Evolutionary conservation across 2,113 vertebrate genomes (phyloP), one percentile per base, ranked within the genome.

Genomic region (Axis porcinus): DNA sequence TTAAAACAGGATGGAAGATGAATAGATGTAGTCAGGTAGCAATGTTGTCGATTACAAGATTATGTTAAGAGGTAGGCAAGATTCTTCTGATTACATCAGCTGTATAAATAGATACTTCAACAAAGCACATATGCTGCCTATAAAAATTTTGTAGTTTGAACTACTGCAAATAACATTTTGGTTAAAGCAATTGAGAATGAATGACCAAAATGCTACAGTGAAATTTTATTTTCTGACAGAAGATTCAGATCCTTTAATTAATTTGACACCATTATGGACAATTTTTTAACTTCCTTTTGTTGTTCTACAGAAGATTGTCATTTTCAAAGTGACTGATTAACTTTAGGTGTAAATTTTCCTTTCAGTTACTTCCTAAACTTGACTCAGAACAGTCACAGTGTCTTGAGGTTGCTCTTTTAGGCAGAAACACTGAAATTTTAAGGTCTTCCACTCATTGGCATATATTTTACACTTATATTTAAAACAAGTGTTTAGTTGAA

Each of bases 1-100:
- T 91, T 97, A 36, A 97, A 98, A 94, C 0, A 3, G 17, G 30
- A 27, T 0, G 0, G 28, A 95, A 96, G 67, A 97, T 97, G 47
- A 94, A 94, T 95, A 98, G 54, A 33, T 96, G 28, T 11, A 92
- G 64, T 93, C 54, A 92, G 15, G 33, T 54, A 78, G 33, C 33
- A 30, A 36, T 94, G 36, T 0, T 17, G 3, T n/a, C 47, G 2
- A 84, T 97, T 89, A 19, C 0, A 83, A 57, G 33, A 94, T 89
- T 40, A 3, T 2, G 6, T 88, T 79, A 85, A 97, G 6, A 14
- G 0, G 12, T 52, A 76, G n/a, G 43, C n/a, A 86, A 81, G 30
- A 55, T 87, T 60, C 30, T 91, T 93, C 52, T 94, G 15, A 78
- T 95, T 87, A 70, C 2, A 78, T 58, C 67, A 81, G 30, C 15